Evolutionary conservation across 2,888 invertebrate genomes (phyloP).

Genomic region (Diarsia mendica): DNA sequence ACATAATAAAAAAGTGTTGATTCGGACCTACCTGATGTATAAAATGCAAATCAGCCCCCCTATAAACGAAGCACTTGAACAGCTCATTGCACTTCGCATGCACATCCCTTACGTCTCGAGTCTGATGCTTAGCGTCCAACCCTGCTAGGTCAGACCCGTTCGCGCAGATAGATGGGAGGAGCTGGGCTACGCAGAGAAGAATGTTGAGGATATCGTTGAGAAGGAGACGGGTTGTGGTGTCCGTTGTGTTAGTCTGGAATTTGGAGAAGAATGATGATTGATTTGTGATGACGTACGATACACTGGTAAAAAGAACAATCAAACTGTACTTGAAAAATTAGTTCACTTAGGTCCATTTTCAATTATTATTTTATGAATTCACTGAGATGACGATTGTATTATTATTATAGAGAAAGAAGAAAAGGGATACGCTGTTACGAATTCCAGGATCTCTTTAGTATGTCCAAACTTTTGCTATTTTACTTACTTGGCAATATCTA

Average conservation of each 20-base stretch:
- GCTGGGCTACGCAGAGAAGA: slow-evolving; percentile 93
- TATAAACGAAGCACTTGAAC: slow-evolving; percentile 93
- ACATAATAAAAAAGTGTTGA: too few relatives aligned
- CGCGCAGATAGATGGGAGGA: slow-evolving; percentile 93
- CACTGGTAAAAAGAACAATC: too few relatives aligned
- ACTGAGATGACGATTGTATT: not conserved
- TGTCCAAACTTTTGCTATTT: not conserved
- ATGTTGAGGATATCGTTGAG: slow-evolving; percentile 94
- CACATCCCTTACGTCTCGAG: slow-evolving; percentile 94
- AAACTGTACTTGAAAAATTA: too few relatives aligned
- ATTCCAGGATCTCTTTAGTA: not conserved
- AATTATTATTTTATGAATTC: not conserved
- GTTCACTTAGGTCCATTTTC: not conserved
- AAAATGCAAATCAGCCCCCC: slow-evolving; percentile 94
- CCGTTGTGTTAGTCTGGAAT: slow-evolving; percentile 91
- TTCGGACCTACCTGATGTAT: slow-evolving; percentile 94
- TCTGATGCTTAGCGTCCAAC: slow-evolving; percentile 89
- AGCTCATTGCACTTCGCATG: slow-evolving; percentile 96
- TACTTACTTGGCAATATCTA: slow-evolving; percentile 93
- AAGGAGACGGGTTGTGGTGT: slow-evolving; percentile 88
- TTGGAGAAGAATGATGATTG: not conserved
- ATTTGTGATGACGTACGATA: not conserved
- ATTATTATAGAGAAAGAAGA: not conserved
- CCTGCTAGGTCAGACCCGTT: slow-evolving; percentile 91
- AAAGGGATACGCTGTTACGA: not conserved